Percentiles rank a stretch among this genome's conserved stretches.
These are phyloP conservation scores for Sycophaga agraensis DNA, from an alignment of 1,140 invertebrate species.

Conservation along the genomic window DNA sequence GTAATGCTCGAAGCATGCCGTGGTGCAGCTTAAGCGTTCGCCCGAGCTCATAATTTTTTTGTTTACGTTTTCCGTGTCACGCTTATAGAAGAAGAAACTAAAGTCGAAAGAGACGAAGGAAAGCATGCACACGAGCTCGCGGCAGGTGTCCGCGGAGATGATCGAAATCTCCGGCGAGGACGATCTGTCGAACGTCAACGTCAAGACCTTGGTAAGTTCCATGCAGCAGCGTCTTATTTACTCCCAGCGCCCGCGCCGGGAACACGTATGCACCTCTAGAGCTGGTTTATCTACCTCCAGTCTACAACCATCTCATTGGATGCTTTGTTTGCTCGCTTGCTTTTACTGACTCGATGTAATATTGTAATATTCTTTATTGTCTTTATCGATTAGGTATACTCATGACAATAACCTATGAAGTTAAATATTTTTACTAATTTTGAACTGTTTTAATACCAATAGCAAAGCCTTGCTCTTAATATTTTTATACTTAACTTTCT, in stretches of 20 bases:
- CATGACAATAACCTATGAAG: too few relatives aligned
- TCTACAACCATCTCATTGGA: neutral
- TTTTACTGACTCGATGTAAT: too few relatives aligned
- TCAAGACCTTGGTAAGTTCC: slow-evolving; percentile 57
- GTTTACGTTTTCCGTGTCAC: neutral
- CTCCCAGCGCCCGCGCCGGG: neutral
- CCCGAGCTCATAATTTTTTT: slow-evolving; percentile 6
- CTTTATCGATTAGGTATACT: too few relatives aligned
- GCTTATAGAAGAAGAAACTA: slow-evolving; percentile 28
- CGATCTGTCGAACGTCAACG: slow-evolving; percentile 63
- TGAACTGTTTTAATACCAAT: too few relatives aligned
- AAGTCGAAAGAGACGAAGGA: slow-evolving; percentile 32
- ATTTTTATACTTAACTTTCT: too few relatives aligned
- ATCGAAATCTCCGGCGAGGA: slow-evolving; percentile 54
- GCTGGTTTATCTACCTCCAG: neutral
- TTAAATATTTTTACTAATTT: too few relatives aligned
- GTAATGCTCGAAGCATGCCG: neutral
- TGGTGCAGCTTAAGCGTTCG: neutral
- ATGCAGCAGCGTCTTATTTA: neutral
- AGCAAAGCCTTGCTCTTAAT: too few relatives aligned
- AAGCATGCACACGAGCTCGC: slow-evolving; percentile 49
- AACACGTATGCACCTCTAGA: too few relatives aligned
- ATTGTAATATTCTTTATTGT: too few relatives aligned
- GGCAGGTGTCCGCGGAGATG: slow-evolving; percentile 44
- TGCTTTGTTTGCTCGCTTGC: neutral